Percentiles rank a stretch among this genome's conserved stretches.
Evolutionary conservation across 2,888 invertebrate genomes (phyloP).

Genomic region (Agriotes lineatus): DNA sequence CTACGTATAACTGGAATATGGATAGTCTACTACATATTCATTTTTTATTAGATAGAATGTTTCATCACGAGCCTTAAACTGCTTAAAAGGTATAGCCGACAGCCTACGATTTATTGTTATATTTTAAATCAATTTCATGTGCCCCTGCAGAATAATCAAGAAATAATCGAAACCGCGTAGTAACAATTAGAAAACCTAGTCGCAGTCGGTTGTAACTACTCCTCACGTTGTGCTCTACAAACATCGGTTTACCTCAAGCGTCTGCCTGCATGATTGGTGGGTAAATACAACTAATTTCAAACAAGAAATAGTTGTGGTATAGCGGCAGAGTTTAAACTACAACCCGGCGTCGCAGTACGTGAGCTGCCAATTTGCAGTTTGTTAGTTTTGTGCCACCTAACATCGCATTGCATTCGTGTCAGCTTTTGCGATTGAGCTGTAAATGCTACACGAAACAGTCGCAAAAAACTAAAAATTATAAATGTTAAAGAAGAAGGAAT

Average conservation of each 20-base stretch:
- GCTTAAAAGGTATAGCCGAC: too few relatives aligned
- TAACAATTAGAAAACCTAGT: background rate
- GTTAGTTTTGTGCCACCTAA: background rate
- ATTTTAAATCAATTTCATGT: too few relatives aligned
- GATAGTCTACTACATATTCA: too few relatives aligned
- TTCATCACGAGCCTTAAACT: too few relatives aligned
- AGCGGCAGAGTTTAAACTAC: background rate
- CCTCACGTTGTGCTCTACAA: background rate
- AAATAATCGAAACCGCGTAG: background rate
- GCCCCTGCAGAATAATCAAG: too few relatives aligned
- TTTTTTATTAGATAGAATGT: too few relatives aligned
- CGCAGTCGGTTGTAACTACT: too few relatives aligned
- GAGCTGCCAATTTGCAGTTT: slow-evolving; percentile 1
- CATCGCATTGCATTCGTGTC: background rate
- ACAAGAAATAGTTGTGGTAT: background rate
- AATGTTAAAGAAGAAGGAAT: background rate
- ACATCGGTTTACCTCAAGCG: slow-evolving; percentile 5
- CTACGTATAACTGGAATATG: too few relatives aligned
- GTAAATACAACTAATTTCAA: slow-evolving; percentile 16
- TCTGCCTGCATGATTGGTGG: slow-evolving; percentile 5
- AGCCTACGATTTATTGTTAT: too few relatives aligned
- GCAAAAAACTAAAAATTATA: background rate
- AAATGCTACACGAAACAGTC: background rate
- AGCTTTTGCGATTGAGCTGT: background rate
- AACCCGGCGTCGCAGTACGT: background rate